A percentile compares a stretch with the other conserved stretches of the same genome.
These are phyloP conservation scores for Lindbergichthys nudifrons DNA, from an alignment of 2,797 vertebrate species.

Conservation along the genomic window DNA sequence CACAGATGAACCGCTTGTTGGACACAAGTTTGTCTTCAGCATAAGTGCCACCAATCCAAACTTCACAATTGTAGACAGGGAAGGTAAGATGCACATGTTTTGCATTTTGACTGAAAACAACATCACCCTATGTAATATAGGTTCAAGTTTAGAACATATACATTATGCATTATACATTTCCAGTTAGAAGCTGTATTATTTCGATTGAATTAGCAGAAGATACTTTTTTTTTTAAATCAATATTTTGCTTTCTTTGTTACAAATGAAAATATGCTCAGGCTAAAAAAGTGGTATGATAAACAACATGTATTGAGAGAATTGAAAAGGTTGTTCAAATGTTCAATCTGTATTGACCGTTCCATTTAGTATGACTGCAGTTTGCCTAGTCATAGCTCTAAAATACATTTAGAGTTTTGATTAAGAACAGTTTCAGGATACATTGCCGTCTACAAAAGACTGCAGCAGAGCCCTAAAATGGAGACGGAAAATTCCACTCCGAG, in stretches of 20 bases:
- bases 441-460: background rate
- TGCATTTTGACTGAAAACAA: background rate
- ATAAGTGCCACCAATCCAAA: slow-evolving; percentile 94
- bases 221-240: too few relatives aligned
- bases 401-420: slow-evolving; percentile 15
- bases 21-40: slow-evolving; percentile 98
- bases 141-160: too few relatives aligned
- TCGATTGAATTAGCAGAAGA: too few relatives aligned
- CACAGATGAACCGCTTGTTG: slow-evolving; percentile 95
- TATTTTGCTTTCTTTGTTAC: background rate
- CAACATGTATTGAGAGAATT: background rate
- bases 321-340: background rate
- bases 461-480: background rate
- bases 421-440: background rate
- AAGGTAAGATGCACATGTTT: slow-evolving; percentile 85
- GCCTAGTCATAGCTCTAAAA: background rate
- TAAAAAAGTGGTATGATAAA: background rate
- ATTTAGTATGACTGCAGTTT: background rate
- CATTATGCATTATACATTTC: background rate
- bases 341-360: background rate
- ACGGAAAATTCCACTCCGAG: too few relatives aligned
- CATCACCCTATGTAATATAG: too few relatives aligned
- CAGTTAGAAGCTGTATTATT: background rate
- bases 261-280: background rate
- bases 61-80: slow-evolving; percentile 95